Evolutionary conservation across 1,140 invertebrate species (phyloP).

Genomic region (Triops cancriformis): DNA sequence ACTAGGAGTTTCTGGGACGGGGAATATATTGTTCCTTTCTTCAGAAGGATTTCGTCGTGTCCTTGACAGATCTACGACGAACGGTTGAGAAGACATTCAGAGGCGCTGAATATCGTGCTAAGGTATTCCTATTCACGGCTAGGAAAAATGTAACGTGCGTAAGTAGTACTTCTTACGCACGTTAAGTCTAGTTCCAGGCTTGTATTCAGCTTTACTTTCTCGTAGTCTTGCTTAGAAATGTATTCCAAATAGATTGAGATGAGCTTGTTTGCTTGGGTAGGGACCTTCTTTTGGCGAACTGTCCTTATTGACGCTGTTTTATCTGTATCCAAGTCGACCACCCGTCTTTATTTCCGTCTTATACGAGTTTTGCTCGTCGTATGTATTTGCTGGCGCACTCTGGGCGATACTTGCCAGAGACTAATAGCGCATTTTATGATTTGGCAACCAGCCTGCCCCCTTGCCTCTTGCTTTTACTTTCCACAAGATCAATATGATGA

Average conservation of each 20-base stretch:
- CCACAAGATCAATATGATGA: not conserved
- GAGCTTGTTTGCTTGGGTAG: not conserved
- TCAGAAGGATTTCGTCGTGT: too few relatives aligned
- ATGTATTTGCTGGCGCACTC: not conserved
- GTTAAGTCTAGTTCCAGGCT: too few relatives aligned
- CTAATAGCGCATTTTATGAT: conserved; percentile 11
- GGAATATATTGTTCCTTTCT: too few relatives aligned
- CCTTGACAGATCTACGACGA: too few relatives aligned
- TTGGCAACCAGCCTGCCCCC: not conserved
- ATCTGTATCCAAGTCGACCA: not conserved
- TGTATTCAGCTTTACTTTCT: too few relatives aligned
- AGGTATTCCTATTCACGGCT: too few relatives aligned
- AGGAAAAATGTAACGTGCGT: too few relatives aligned
- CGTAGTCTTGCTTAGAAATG: not conserved
- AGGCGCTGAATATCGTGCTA: too few relatives aligned
- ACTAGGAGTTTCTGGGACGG: too few relatives aligned
- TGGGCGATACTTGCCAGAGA: not conserved
- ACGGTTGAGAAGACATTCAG: too few relatives aligned
- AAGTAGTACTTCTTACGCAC: too few relatives aligned
- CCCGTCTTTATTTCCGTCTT: not conserved
- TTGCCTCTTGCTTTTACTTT: not conserved
- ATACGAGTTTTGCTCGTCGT: not conserved
- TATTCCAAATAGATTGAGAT: not conserved
- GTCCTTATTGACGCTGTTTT: not conserved
- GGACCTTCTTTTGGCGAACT: not conserved